phyloP scores from a whole-genome alignment of 2,113 vertebrate species.

The Notarius quadriscutis region DNA sequence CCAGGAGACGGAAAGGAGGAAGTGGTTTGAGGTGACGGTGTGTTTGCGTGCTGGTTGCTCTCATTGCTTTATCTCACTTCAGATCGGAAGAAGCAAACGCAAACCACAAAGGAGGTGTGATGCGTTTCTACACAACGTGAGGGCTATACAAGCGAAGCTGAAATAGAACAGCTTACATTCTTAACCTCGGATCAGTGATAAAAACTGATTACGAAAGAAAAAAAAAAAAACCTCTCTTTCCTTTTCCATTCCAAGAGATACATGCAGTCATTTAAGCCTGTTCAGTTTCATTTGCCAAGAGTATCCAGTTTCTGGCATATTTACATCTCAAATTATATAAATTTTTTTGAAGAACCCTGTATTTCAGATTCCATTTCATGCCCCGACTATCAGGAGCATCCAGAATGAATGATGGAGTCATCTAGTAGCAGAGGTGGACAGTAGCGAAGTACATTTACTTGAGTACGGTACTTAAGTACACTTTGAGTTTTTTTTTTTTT shows the following conservation, averaged over 20 bases:
- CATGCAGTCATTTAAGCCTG: background rate
- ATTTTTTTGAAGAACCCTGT: too few species aligned
- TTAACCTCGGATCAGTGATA: background rate
- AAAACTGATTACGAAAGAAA: background rate
- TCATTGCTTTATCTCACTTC: background rate
- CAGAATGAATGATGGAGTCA: too few species aligned
- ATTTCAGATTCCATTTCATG: too few species aligned
- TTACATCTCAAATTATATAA: too few species aligned
- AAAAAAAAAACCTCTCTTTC: background rate
- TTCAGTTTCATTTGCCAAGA: too few species aligned
- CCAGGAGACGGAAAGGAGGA: background rate
- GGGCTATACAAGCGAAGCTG: background rate
- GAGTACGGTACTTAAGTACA: too few species aligned
- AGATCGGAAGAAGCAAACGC: background rate
- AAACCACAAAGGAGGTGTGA: conserved; percentile 28
- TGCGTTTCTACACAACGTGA: background rate
- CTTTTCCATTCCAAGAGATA: background rate
- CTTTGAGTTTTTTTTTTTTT: too few species aligned
- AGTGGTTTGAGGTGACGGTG: background rate
- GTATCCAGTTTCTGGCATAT: too few species aligned
- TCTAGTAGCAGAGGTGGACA: too few species aligned
- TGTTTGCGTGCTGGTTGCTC: background rate
- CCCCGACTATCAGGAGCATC: too few species aligned
- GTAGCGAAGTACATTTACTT: too few species aligned
- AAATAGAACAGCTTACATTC: background rate